Evolutionary conservation across 2,113 vertebrate genomes (phyloP).

Genomic region (Scalopus aquaticus): DNA sequence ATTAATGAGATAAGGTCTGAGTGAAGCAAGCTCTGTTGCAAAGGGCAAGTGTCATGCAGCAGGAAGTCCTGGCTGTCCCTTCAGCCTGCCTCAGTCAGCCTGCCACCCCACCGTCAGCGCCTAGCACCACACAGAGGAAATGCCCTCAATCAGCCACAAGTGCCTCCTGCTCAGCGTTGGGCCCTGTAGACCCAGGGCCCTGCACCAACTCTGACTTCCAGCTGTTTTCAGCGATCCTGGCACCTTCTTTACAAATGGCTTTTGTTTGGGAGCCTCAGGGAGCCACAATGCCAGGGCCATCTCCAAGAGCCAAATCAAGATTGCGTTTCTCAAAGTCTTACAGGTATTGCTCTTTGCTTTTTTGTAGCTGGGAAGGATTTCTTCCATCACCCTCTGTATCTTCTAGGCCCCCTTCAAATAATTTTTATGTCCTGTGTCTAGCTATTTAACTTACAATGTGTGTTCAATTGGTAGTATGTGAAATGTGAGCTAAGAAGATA

Average conservation of each 20-base stretch:
- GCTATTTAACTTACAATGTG: neutral
- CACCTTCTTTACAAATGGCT: slow-evolving; percentile 83
- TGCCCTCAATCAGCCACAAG: slow-evolving; percentile 79
- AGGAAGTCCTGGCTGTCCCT: slow-evolving; percentile 86
- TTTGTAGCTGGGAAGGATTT: neutral
- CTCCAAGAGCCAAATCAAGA: slow-evolving; percentile 86
- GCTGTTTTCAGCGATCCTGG: slow-evolving; percentile 54
- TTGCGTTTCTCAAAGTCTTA: slow-evolving; percentile 89
- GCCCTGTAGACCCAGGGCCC: slow-evolving; percentile 31
- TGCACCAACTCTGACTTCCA: slow-evolving; percentile 54
- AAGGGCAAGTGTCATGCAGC: slow-evolving; percentile 84
- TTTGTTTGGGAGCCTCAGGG: slow-evolving; percentile 85
- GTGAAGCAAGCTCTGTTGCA: slow-evolving; percentile 83
- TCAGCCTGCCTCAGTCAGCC: slow-evolving; percentile 75
- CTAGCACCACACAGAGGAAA: slow-evolving; percentile 76
- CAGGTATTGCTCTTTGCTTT: slow-evolving; percentile 86
- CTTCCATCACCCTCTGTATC: neutral
- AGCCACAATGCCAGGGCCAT: slow-evolving; percentile 72
- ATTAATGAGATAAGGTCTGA: slow-evolving; percentile 83
- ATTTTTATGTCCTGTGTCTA: neutral
- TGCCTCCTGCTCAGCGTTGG: slow-evolving; percentile 70
- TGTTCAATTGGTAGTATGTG: neutral
- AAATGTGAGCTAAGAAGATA: neutral
- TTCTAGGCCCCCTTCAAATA: neutral
- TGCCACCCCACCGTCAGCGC: slow-evolving; percentile 76